Percentiles rank a stretch among this genome's conserved stretches.
Conservation (phyloP, 1,140 invertebrate genomes). For the Anastatus disparis region DNA sequence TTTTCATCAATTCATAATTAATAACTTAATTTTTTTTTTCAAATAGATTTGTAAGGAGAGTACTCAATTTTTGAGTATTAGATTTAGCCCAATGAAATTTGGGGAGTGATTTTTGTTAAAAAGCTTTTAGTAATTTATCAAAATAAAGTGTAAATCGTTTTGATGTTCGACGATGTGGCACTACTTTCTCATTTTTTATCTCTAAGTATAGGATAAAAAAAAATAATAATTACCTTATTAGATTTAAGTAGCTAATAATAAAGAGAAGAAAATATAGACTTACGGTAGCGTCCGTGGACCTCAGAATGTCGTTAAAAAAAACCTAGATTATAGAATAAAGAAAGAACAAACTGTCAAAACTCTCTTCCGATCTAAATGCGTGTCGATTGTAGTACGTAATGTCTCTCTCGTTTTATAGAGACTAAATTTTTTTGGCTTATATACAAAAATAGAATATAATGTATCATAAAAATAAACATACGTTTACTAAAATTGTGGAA, state of each 20-base stretch:
- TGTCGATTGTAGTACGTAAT: conserved; percentile 11
- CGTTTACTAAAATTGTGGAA: background rate
- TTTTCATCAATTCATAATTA: no score
- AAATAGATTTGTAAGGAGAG: no score
- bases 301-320: conserved; percentile 23
- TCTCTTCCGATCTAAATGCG: conserved; percentile 22
- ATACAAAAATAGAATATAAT: no score
- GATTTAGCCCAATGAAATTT: no score
- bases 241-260: background rate
- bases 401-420: conserved; percentile 6
- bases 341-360: no score
- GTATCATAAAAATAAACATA: conserved; percentile 4
- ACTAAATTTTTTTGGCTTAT: conserved; percentile 30
- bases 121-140: no score
- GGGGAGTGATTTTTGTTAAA: no score
- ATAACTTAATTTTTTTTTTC: no score
- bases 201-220: background rate
- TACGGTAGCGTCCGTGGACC: conserved; percentile 38
- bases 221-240: conserved; percentile 2
- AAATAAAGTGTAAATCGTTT: conserved; percentile 2
- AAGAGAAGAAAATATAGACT: conserved; percentile 27
- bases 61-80: no score
- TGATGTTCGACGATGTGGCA: background rate
- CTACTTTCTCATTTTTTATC: background rate
- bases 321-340: no score